Base-by-base conservation (phyloP, 2,113 vertebrate species). In the Ictalurus punctatus region DNA sequence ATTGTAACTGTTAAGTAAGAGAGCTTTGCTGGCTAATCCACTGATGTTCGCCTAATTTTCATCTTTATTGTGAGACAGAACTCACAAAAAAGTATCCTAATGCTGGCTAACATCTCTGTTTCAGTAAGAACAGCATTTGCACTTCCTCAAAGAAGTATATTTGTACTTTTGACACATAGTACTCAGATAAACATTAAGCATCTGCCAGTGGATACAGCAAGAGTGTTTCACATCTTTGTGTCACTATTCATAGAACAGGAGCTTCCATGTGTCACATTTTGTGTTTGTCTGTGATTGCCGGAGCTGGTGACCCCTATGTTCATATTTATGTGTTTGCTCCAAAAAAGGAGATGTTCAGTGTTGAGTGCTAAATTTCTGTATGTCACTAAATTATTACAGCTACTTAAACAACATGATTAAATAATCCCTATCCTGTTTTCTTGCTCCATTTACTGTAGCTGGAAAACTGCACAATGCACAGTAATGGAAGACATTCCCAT, bases 271-370 rank as follows among this genome's bases (percentile, higher is more conserved):
- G 52, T 44, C 34, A 83, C 4, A 88, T 88, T 83, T 73, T 44
- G 54, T 88, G 65, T 88, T 88, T 84, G 87, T 87, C 58, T 80
- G 74, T 76, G 14, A 83, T 48, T 88, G 40, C 81, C 17, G 10
- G 27, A 37, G 65, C 52, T 83, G 34, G 80, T 71, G 79, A 56
- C 23, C 79, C 54, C 34, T 19, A 54, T 52, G 16, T 80, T 79
- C 37, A 56, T 48, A 56, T 37, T 83, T 71, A 83, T 83, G 25
- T 21, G 2, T 83, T 82, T 83, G n/a, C 52, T 83, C 48, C 10
- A 37, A 81, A 87, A 87, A 87, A 48, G 34, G 27, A 83, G 37
- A 58, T 17, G 4, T 87, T 37, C 30, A 71, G 30, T 83, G 63
- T 58, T 21, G 2, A 25, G 3, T 87, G 54, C 4, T 44, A 17